Evolutionary conservation across 2,113 vertebrate genomes (phyloP).

Genomic region (Cranoglanis bouderius): DNA sequence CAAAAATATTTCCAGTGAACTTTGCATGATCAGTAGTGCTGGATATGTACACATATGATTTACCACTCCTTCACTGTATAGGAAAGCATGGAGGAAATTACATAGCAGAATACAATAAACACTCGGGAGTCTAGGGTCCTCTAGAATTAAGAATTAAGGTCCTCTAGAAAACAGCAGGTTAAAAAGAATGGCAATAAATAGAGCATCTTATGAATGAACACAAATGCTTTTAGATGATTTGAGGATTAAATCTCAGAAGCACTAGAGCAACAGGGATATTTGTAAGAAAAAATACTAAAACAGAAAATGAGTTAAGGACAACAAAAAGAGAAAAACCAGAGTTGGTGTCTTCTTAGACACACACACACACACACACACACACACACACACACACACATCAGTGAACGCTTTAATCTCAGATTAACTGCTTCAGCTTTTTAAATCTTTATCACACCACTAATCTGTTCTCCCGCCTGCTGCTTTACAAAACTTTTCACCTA

Average conservation of each 20-base stretch:
- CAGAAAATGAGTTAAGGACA: background rate
- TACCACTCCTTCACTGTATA: background rate
- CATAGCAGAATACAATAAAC: background rate
- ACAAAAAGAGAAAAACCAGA: background rate
- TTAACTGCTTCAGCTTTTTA: background rate
- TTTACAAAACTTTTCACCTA: slow-evolving; percentile 1
- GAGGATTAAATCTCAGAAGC: background rate
- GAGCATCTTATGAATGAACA: background rate
- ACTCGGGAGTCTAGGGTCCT: background rate
- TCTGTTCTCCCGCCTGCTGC: background rate
- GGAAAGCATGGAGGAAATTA: slow-evolving; percentile 5
- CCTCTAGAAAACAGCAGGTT: background rate
- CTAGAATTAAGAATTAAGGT: background rate
- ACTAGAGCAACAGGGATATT: background rate
- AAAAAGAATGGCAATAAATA: background rate
- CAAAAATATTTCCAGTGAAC: background rate
- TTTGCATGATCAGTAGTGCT: background rate
- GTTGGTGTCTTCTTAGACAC: too few species aligned
- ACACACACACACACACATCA: background rate
- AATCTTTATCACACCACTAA: background rate
- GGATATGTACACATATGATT: background rate
- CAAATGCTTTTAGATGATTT: background rate
- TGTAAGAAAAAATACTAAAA: background rate
- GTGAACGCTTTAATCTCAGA: slow-evolving; percentile 6
- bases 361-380: background rate